Evolutionary conservation across 2,888 invertebrate genomes (phyloP), one percentile per base, ranked within the genome.

Genomic region (Ariolimax columbianus): DNA sequence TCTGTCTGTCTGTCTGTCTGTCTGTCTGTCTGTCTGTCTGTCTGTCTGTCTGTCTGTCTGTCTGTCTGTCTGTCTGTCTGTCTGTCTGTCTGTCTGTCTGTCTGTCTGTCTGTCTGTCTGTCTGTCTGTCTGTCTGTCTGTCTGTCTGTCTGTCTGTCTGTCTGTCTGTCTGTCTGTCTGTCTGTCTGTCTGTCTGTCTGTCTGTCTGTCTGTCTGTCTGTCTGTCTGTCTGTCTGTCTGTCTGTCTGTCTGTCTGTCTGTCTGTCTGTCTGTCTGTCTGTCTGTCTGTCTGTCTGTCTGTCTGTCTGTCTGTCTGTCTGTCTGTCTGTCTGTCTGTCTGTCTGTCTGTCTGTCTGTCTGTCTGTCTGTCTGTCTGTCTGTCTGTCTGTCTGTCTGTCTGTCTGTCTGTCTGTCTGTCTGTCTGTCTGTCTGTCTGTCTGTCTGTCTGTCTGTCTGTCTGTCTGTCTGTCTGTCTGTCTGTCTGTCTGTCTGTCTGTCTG

Each of bases 41-140:
- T 68, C 70, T 59, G 30, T 68, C 0, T 43, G 30, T 70, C 70
- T 66, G 11, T 80, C 70, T 80, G 0, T 80, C 70, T 80, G 14
- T 80, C 43, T 68, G 38, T 80, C 43, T 80, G 36, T 80, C 68
- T 80, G 30, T 80, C 47, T 68, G 30, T 80, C 70, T 80, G 30
- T 80, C 70, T 80, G 14, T 80, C 70, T 68, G 30, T 80, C 70
- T 80, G 30, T 66, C n/a, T 66, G 66, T 63, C 17, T 79, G 38
- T 33, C 38, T 66, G 23, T 66, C 63, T 77, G 30, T 51, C 23
- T 51, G 11, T 51, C 11, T 51, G 51, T 51, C 51, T 51, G 51
- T 51, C 51, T 51, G 23, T 51, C 51, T 23, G 23, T 51, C 17
- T 51, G 23, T 51, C 11, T 51, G 51, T 51, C 11, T 51, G 51